Percentiles rank a stretch among this genome's conserved stretches.
phyloP scores from a whole-genome alignment of 1,140 invertebrate species.

The Macrobrachium nipponense region DNA sequence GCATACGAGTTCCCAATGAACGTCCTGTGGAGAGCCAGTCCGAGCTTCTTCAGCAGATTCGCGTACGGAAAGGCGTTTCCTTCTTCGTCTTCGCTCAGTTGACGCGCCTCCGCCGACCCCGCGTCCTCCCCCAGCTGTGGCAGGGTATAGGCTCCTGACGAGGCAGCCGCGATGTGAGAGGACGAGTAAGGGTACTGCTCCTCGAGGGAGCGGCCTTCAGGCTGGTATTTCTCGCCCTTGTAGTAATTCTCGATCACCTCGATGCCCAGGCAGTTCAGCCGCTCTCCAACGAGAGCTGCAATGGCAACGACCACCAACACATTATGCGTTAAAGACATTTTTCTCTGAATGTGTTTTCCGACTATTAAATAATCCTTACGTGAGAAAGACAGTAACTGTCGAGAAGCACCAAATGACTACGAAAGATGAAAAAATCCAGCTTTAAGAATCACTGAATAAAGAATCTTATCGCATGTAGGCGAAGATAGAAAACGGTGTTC shows the following conservation, averaged over 20 bases:
- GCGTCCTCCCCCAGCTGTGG: neutral
- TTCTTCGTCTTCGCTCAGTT: neutral
- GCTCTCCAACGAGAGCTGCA: neutral
- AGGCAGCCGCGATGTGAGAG: constrained; percentile 8
- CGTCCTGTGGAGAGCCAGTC: constrained; percentile 7
- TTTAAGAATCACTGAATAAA: too few relatives aligned
- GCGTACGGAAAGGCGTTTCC: neutral
- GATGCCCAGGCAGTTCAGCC: neutral
- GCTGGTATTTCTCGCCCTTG: constrained; percentile 37
- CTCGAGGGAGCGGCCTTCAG: neutral
- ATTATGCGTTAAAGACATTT: neutral
- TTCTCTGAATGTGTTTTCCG: neutral
- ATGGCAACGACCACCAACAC: constrained; percentile 1
- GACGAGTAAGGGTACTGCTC: constrained; percentile 21
- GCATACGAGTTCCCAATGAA: too few relatives aligned
- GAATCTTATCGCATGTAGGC: too few relatives aligned
- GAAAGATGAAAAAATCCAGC: too few relatives aligned
- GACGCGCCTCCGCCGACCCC: neutral
- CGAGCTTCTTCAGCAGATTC: neutral
- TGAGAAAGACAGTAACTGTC: neutral
- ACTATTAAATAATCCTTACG: neutral
- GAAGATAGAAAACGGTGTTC: neutral
- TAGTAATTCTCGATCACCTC: constrained; percentile 34
- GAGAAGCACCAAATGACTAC: too few relatives aligned
- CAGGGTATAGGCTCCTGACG: neutral